These are phyloP conservation scores for Drosophila equinoxialis DNA, from an alignment of 1,140 invertebrate genomes.

Conservation along the genomic window DNA sequence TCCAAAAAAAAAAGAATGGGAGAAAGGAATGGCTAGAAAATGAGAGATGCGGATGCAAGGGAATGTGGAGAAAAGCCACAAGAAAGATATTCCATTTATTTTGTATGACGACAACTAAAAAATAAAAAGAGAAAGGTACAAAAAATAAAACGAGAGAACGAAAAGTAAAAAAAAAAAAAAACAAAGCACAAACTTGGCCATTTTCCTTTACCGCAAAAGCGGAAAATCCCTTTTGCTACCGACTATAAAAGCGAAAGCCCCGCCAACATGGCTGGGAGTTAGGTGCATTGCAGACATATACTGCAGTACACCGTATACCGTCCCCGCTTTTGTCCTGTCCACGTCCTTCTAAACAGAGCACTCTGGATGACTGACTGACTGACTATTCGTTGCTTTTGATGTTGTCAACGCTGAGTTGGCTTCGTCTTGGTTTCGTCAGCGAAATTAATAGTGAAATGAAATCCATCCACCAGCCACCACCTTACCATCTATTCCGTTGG, in stretches of 20 bases:
- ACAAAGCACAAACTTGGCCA: constrained; percentile 54
- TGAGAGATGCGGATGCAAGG: background rate
- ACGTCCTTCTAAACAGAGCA: background rate
- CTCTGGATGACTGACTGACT: constrained; percentile 47
- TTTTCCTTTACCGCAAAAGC: constrained; percentile 66
- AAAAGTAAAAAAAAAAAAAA: constrained; percentile 39
- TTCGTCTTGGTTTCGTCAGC: constrained; percentile 57
- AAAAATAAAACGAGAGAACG: constrained; percentile 35
- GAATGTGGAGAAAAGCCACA: constrained; percentile 11
- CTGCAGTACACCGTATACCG: background rate
- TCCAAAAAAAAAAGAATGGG: background rate
- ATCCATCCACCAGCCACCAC: constrained; percentile 50
- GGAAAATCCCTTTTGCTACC: constrained; percentile 70
- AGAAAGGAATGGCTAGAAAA: background rate
- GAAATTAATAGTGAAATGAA: constrained; percentile 80
- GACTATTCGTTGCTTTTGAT: constrained; percentile 69
- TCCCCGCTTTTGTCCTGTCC: background rate
- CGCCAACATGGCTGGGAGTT: constrained; percentile 39
- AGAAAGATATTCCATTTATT: constrained; percentile 55
- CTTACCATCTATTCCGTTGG: constrained; percentile 17
- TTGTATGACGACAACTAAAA: constrained; percentile 59
- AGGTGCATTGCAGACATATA: constrained; percentile 22
- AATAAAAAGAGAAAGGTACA: constrained; percentile 40
- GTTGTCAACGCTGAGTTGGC: constrained; percentile 49
- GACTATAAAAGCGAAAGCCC: constrained; percentile 72